phyloP scores from a whole-genome alignment of 2,113 vertebrate species.

The Semicossyphus pulcher region DNA sequence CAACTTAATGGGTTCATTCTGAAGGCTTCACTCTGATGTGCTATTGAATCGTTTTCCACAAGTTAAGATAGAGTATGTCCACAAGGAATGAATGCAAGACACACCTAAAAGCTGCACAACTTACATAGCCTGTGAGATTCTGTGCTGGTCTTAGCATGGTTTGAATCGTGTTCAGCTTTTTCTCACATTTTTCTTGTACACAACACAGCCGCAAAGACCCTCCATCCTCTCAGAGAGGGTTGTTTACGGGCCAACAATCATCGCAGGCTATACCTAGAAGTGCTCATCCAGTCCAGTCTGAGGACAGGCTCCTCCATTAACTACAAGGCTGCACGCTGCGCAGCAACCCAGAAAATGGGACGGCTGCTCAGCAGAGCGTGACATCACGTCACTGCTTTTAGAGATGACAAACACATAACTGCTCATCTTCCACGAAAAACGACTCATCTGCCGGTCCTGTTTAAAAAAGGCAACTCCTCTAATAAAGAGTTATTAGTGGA shows the following conservation, averaged over 20 bases:
- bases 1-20: neutral
- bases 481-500: constrained; percentile 25
- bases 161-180: neutral
- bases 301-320: constrained; percentile 44
- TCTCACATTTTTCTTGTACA: constrained; percentile 5
- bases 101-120: neutral
- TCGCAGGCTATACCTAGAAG: neutral
- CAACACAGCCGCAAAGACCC: constrained; percentile 6
- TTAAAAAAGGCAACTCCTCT: constrained; percentile 12
- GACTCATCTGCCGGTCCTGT: constrained; percentile 27
- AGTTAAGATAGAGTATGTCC: neutral
- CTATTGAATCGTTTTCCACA: neutral
- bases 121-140: neutral
- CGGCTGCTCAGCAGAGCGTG: constrained; percentile 56
- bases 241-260: constrained; percentile 19
- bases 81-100: neutral
- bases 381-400: constrained; percentile 51
- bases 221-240: neutral
- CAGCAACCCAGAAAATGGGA: constrained; percentile 64
- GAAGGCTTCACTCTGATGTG: too few relatives aligned
- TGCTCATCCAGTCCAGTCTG: constrained; percentile 28
- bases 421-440: constrained; percentile 38
- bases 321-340: constrained; percentile 41
- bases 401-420: constrained; percentile 56
- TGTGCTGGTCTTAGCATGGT: neutral